Percentiles rank a stretch among this genome's conserved stretches.
phyloP scores from a whole-genome alignment of 2,113 vertebrate species.

The Calonectris borealis region DNA sequence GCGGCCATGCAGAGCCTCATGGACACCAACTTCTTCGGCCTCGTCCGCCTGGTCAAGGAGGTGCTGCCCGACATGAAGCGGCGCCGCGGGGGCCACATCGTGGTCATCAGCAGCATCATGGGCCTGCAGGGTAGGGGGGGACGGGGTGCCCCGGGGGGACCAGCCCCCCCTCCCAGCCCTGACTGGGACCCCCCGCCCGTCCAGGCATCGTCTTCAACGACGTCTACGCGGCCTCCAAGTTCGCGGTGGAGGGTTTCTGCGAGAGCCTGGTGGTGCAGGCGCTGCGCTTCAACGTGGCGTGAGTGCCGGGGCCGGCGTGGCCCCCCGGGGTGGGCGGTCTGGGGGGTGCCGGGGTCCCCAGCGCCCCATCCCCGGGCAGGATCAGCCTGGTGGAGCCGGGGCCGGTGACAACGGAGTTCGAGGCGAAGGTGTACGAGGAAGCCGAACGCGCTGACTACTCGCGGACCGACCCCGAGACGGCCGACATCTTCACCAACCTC shows the following conservation, averaged over 20 bases:
- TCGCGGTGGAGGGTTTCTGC: constrained; percentile 80
- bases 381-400: constrained; percentile 80
- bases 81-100: constrained; percentile 68
- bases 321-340: rapidly evolving
- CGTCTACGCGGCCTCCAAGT: constrained; percentile 77
- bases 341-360: background rate
- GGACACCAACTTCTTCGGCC: constrained; percentile 79
- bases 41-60: constrained; percentile 75
- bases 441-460: constrained; percentile 71
- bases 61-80: constrained; percentile 79
- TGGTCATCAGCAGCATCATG: constrained; percentile 80
- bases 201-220: constrained; percentile 78
- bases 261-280: constrained; percentile 78
- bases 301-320: background rate
- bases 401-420: constrained; percentile 78
- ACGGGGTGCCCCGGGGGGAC: rapidly evolving
- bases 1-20: constrained; percentile 71
- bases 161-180: background rate
- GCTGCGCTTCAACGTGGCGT: constrained; percentile 77
- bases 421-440: constrained; percentile 78
- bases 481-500: constrained; percentile 75
- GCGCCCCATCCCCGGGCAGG: background rate
- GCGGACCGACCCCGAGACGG: constrained; percentile 61
- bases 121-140: constrained; percentile 71
- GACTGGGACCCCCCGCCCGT: rapidly evolving